Evolutionary conservation across 2,797 vertebrate genomes (phyloP), one percentile per base, ranked within the genome.

Genomic region (Danionella dracula): DNA sequence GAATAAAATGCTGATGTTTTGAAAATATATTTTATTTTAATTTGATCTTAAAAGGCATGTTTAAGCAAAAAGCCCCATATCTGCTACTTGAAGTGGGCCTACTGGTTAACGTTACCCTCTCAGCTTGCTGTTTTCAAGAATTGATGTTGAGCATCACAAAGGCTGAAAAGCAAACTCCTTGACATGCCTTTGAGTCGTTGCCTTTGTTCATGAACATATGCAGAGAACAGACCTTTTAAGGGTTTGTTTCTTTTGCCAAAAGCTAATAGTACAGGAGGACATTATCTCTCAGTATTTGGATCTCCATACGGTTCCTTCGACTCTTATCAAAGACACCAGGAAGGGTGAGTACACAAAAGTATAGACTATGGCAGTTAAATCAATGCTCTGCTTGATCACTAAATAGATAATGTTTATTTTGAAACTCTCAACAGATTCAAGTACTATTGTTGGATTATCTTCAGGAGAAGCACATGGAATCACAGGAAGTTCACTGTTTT

Each of bases 161-260:
- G 34, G 34, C 31, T 38, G 23, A 66, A 56, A 56, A 49, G 16
- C 42, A 38, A 15, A 19, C 35, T 65, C 38, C 51, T 35, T 10
- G 16, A 12, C 1, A 12, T 63, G 17, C 16, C 44, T 62, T 46
- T 69, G 41, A 69, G 13, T 23, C 1, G 2, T 7, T 16, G 21
- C 44, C 27, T 62, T 69, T 64, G 34, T 35, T 48, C 42, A 9
- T 13, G 2, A 3, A 57, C 16, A 48, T 35, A 29, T 49, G 15
- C 27, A n/a, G 20, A n/a, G 13, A 42, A 19, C 34, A 20, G 53
- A 56, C 63, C 59, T 58, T 71, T 65, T 51, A 65, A 53, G 41
- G 46, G n/a, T 46, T 58, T 60, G 55, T 63, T 71, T 66, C 21
- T 49, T 54, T 66, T 21, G 31, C 29, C 31, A 37, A 50, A 37